phyloP scores from a whole-genome alignment of 2,797 vertebrate species.

The Cyclopterus lumpus region DNA sequence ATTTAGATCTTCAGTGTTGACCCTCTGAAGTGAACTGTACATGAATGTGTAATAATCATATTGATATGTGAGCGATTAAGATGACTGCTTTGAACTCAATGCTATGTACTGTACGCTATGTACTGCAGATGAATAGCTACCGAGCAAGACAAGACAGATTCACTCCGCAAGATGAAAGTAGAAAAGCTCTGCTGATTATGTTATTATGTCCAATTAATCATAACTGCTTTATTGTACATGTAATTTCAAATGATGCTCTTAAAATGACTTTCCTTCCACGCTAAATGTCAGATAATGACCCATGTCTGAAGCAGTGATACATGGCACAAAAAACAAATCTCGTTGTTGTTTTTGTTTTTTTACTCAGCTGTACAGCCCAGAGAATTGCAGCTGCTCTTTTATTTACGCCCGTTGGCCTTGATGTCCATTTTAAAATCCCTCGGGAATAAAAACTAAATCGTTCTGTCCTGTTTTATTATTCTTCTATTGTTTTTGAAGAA shows the following conservation, averaged over 20 bases:
- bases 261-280: slow-evolving; percentile 13
- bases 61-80: background rate
- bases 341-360: background rate
- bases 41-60: background rate
- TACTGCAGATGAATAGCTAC: background rate
- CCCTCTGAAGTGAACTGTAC: background rate
- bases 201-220: slow-evolving; percentile 22
- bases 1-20: background rate
- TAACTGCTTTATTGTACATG: background rate
- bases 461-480: slow-evolving; percentile 35
- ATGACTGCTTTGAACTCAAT: background rate
- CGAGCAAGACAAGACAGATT: no score
- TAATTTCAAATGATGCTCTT: background rate
- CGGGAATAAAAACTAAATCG: slow-evolving; percentile 36
- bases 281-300: slow-evolving; percentile 46
- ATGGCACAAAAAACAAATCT: slow-evolving; percentile 28
- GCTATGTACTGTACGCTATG: no score
- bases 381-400: slow-evolving; percentile 52
- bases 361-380: slow-evolving; percentile 35
- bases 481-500: background rate
- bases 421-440: slow-evolving; percentile 51
- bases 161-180: background rate
- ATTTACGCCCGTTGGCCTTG: slow-evolving; percentile 50
- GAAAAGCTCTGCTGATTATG: slow-evolving; percentile 7
- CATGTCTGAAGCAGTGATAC: slow-evolving; percentile 32